These are phyloP conservation scores for Drosophila lowei DNA, from an alignment of 1,140 invertebrate species.

Conservation along the genomic window DNA sequence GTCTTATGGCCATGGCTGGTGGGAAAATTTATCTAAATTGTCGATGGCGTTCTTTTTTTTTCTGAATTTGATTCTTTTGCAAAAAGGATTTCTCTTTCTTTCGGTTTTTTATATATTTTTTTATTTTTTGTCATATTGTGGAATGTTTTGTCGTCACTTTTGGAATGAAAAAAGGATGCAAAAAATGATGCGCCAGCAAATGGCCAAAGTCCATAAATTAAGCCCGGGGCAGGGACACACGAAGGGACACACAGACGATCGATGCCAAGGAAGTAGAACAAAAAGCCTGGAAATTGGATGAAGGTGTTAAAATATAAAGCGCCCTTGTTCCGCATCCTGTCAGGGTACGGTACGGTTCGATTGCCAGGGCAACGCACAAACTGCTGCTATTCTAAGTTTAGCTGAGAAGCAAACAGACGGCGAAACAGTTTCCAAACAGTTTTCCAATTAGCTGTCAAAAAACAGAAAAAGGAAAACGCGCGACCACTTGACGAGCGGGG, in stretches of 20 bases:
- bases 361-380: conserved; percentile 27
- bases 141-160: conserved; percentile 83
- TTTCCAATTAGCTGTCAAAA: conserved; percentile 68
- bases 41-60: conserved; percentile 64
- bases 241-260: conserved; percentile 55
- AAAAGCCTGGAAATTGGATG: conserved; percentile 77
- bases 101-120: conserved; percentile 22
- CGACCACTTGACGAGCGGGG: conserved; percentile 25
- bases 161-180: conserved; percentile 39
- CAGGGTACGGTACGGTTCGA: conserved; percentile 19
- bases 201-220: conserved; percentile 82
- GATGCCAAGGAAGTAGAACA: conserved; percentile 63
- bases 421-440: conserved; percentile 45
- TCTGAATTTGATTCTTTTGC: conserved; percentile 59
- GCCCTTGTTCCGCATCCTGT: conserved; percentile 46
- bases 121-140: conserved; percentile 81
- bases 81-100: conserved; percentile 67
- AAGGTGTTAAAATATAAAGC: conserved; percentile 82
- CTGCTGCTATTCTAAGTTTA: neutral
- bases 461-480: conserved; percentile 10
- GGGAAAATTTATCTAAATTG: conserved; percentile 83
- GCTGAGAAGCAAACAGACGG: conserved; percentile 18
- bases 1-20: conserved; percentile 79
- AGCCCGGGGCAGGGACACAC: conserved; percentile 28
- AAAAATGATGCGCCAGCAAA: conserved; percentile 60